Percentiles rank a stretch among this genome's conserved stretches.
phyloP scores from a whole-genome alignment of 2,797 vertebrate genomes.

The Sparidentex hasta region DNA sequence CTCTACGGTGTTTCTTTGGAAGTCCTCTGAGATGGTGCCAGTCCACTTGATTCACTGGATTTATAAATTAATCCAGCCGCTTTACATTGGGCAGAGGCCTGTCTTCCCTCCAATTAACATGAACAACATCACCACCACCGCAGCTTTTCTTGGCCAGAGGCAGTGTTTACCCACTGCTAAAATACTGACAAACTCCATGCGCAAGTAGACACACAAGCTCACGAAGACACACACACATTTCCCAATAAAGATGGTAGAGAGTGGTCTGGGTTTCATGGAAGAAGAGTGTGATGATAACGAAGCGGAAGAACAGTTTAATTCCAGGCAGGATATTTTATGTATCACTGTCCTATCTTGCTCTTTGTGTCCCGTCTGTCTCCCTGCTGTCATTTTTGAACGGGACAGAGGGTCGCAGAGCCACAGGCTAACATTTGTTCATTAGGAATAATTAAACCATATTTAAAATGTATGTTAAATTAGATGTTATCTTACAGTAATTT shows the following conservation, averaged over 20 bases:
- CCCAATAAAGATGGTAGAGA: slow-evolving; percentile 4
- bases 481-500: not conserved
- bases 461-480: not conserved
- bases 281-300: not conserved
- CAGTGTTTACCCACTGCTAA: slow-evolving; percentile 57
- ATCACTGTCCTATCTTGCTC: not conserved
- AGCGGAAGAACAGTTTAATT: not conserved
- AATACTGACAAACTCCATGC: slow-evolving; percentile 56
- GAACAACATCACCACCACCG: slow-evolving; percentile 53
- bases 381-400: not conserved
- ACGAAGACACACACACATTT: not conserved
- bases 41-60: slow-evolving; percentile 46
- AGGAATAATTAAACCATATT: not conserved
- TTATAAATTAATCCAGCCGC: slow-evolving; percentile 40
- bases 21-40: slow-evolving; percentile 42
- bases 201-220: not conserved
- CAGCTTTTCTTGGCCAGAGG: slow-evolving; percentile 49
- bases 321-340: not conserved
- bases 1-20: slow-evolving; percentile 31
- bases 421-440: not conserved
- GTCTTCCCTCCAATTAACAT: slow-evolving; percentile 55
- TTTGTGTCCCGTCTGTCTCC: not conserved
- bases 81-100: slow-evolving; percentile 56
- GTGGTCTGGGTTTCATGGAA: not conserved
- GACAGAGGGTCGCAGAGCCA: not conserved